Percentiles rank a stretch among this genome's conserved stretches.
phyloP scores from a whole-genome alignment of 2,113 vertebrate genomes.

The Microcebus murinus region DNA sequence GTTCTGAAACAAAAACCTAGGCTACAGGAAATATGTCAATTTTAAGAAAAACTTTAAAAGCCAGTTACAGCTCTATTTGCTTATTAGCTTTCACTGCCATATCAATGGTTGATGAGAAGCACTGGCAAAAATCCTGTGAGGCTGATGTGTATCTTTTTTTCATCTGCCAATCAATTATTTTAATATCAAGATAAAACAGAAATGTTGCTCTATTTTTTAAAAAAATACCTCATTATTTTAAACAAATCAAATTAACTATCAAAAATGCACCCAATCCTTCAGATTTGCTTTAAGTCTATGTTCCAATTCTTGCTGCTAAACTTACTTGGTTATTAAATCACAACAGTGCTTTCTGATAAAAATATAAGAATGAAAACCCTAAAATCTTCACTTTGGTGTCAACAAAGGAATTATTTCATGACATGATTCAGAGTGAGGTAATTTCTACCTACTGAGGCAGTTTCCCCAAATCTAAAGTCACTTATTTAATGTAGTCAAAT shows the following conservation, averaged over 20 bases:
- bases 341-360: constrained; percentile 13
- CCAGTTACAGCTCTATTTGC: background rate
- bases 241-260: background rate
- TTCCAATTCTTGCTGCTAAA: constrained; percentile 6
- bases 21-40: background rate
- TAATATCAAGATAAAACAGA: background rate
- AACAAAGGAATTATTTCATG: background rate
- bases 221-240: background rate
- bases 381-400: background rate
- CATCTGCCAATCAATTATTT: background rate
- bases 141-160: background rate
- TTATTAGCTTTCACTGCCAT: background rate
- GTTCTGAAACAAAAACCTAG: background rate
- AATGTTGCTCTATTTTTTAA: background rate
- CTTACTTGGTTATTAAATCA: constrained; percentile 17
- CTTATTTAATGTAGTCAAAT: background rate
- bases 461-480: background rate
- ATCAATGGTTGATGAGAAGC: background rate
- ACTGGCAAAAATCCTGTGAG: background rate
- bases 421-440: background rate
- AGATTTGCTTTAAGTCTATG: constrained; percentile 21
- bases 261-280: background rate
- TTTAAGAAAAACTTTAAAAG: constrained; percentile 40
- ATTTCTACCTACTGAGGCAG: background rate
- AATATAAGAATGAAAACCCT: background rate